phyloP scores from a whole-genome alignment of 2,113 vertebrate genomes.

The Tauraco erythrolophus region DNA sequence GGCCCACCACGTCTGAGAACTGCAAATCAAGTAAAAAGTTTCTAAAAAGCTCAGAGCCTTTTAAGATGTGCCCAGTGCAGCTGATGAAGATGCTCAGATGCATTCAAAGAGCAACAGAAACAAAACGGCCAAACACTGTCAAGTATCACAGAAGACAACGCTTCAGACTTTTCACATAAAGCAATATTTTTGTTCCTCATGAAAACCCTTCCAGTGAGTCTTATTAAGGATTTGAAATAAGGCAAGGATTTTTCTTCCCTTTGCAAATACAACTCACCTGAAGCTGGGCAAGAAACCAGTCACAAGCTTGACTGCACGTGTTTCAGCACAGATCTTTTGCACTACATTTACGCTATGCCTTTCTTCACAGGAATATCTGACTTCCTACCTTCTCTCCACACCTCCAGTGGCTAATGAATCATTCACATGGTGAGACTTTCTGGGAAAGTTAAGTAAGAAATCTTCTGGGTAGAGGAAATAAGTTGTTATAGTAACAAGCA shows the following conservation, averaged over 20 bases:
- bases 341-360: background rate
- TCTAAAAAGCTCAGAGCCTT: background rate
- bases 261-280: background rate
- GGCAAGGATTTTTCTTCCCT: background rate
- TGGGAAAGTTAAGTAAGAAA: constrained; percentile 19
- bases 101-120: background rate
- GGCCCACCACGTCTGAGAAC: background rate
- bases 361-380: background rate
- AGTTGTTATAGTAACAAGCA: constrained; percentile 69
- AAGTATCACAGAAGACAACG: background rate
- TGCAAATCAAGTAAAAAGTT: background rate
- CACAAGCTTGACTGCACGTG: background rate
- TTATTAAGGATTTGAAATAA: background rate
- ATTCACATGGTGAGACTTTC: background rate
- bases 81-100: background rate
- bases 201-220: background rate
- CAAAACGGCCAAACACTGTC: background rate
- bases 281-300: constrained; percentile 28
- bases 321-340: background rate
- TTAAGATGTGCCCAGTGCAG: background rate
- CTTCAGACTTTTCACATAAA: background rate
- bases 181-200: background rate
- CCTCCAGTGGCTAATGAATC: constrained; percentile 27
- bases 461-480: constrained; percentile 53
- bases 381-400: background rate